These are phyloP conservation scores for Stomatorhinus walkeri DNA, from an alignment of 2,797 vertebrate genomes.

Conservation along the genomic window DNA sequence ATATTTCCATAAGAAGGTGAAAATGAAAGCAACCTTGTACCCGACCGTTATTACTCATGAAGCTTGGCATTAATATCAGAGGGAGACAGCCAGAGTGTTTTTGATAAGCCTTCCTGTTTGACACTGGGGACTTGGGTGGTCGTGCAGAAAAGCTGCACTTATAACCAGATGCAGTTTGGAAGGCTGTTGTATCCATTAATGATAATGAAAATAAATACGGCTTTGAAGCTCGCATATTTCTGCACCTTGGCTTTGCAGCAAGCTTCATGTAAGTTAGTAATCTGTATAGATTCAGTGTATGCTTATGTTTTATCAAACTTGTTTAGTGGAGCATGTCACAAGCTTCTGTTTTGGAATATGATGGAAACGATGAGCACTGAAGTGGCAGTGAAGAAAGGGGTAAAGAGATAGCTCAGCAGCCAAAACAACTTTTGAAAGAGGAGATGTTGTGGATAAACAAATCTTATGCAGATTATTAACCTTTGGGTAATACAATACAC, in stretches of 20 bases:
- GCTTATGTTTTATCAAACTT: background rate
- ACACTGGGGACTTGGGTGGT: background rate
- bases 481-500: background rate
- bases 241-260: background rate
- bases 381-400: background rate
- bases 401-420: background rate
- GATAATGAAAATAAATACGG: background rate
- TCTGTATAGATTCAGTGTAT: background rate
- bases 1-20: background rate
- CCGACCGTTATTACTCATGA: background rate
- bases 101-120: background rate
- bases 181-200: background rate
- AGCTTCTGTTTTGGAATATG: background rate
- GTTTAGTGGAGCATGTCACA: background rate
- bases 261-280: background rate
- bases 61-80: background rate
- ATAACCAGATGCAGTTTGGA: background rate
- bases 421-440: background rate
- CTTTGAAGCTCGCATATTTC: background rate
- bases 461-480: background rate
- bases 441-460: background rate
- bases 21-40: background rate
- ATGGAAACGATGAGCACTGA: background rate
- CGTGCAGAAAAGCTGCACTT: background rate
- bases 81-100: background rate